Conservation (phyloP, 2,797 vertebrate genomes). For the Rhynchonycteris naso region DNA sequence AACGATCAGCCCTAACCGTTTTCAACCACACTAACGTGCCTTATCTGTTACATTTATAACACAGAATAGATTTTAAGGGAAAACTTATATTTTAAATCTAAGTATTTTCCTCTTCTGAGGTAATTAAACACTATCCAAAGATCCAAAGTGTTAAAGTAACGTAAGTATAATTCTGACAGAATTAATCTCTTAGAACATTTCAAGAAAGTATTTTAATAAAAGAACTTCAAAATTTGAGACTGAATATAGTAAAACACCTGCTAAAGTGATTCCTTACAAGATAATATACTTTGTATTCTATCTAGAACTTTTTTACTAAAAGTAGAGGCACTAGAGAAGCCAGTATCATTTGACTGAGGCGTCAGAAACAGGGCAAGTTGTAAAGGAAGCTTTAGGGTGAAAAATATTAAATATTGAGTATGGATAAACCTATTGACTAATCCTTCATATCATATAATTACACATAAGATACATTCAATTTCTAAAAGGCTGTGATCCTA, state of each 20-base stretch:
- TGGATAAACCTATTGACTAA: not conserved
- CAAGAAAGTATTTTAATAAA: not conserved
- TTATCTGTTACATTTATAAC: not conserved
- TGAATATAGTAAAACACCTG: not conserved
- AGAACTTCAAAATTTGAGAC: not conserved
- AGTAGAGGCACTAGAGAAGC: not conserved
- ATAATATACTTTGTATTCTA: not conserved
- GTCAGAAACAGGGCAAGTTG: not conserved
- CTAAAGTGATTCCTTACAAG: slow-evolving; percentile 9
- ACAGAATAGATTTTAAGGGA: not conserved
- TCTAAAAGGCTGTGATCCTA: not conserved
- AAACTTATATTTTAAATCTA: not conserved
- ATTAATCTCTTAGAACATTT: not conserved
- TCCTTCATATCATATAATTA: not conserved
- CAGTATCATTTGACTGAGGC: not conserved
- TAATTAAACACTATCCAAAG: not conserved
- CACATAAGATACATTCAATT: not conserved
- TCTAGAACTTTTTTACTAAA: not conserved
- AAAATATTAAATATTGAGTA: not conserved
- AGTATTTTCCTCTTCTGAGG: not conserved
- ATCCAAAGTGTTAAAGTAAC: not conserved
- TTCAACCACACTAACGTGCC: not conserved
- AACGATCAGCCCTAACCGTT: not conserved
- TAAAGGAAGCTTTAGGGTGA: not conserved
- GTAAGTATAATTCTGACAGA: not conserved